phyloP scores from a whole-genome alignment of 2,888 invertebrate genomes.

The Drosophila testacea region DNA sequence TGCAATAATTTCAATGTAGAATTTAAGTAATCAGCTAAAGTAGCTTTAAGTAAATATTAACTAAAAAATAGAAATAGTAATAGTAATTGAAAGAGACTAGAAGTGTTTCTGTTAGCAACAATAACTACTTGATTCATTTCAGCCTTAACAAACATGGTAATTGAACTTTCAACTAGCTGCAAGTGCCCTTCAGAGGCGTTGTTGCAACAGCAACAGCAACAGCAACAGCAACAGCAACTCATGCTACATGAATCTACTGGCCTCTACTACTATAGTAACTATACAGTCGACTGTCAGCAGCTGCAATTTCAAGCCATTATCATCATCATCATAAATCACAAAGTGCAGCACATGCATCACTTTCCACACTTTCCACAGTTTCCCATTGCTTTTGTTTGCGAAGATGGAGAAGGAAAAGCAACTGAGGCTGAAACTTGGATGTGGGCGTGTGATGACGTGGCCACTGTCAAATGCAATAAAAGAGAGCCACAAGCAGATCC shows the following conservation, averaged over 20 bases:
- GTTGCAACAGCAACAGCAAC: constrained; percentile 5
- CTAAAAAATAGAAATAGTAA: too few species aligned
- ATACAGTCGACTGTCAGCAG: constrained; percentile 31
- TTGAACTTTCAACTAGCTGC: constrained; percentile 12
- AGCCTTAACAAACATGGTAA: constrained; percentile 13
- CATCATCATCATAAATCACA: constrained; percentile 75
- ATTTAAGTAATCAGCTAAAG: too few species aligned
- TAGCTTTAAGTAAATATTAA: too few species aligned
- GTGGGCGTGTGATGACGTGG: constrained; percentile 11
- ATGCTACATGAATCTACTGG: not conserved
- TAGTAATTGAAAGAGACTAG: too few species aligned
- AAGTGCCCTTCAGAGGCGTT: constrained; percentile 1
- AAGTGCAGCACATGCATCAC: constrained; percentile 74
- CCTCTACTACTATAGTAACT: not conserved
- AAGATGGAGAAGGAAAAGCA: not conserved
- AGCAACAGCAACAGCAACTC: not conserved
- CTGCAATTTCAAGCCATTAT: constrained; percentile 59
- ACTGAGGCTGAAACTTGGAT: constrained; percentile 5
- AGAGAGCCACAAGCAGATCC: constrained; percentile 37
- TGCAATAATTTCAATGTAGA: too few species aligned
- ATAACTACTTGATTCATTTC: constrained; percentile 1
- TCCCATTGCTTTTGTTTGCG: constrained; percentile 52
- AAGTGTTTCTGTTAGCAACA: not conserved
- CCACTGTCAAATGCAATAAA: constrained; percentile 69
- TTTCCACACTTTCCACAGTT: constrained; percentile 40